Evolutionary conservation across 2,113 vertebrate genomes (phyloP), one percentile per base, ranked within the genome.

Genomic region (Nothoprocta pentlandii): DNA sequence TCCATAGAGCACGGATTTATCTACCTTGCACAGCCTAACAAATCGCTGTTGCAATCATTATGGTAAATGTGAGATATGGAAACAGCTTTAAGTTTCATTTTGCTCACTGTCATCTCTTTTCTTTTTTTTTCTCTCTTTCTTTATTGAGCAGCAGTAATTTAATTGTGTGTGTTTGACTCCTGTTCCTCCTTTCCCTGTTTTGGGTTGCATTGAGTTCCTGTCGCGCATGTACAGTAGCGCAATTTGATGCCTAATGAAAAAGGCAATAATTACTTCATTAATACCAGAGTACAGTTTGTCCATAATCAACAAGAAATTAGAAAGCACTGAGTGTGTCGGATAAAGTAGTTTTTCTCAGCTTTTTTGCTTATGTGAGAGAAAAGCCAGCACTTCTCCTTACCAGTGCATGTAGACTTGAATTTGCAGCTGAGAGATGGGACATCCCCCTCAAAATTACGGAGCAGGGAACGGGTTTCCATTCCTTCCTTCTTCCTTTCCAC

Each of bases 251-350:
- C 73, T 86, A 67, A 56, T 90, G 78, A 85, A 80, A 87, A 92
- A 91, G 89, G 22, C 82, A 91, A 64, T 69, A 80, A 90, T 90
- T 90, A 92, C 87, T 94, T 95, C 70, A 79, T 95, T 96, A 94
- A 66, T 23, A 81, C 42, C 17, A 10, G 73, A 6, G 46, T 16
- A 11, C 44, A 66, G n/a, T 58, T 49, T 51, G 17, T 80, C 71
- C 61, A 7, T 34, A 5, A 75, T 54, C 36, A 92, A 68, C 28
- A 39, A 84, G 68, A 77, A 93, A 64, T 44, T 58, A 77, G 62
- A 73, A 80, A 64, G 16, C 39, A 36, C 30, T 3, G 58, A 91
- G 49, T 2, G 3, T 61, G 11, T 59, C 63, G 2, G 39, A 36
- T 49, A 23, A 71, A 90, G 44, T 0, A 34, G 36, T 16, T 16